A percentile compares a stretch with the other conserved stretches of the same genome.
Conservation (phyloP, 2,113 vertebrate species). For the Hiodon alosoides region DNA sequence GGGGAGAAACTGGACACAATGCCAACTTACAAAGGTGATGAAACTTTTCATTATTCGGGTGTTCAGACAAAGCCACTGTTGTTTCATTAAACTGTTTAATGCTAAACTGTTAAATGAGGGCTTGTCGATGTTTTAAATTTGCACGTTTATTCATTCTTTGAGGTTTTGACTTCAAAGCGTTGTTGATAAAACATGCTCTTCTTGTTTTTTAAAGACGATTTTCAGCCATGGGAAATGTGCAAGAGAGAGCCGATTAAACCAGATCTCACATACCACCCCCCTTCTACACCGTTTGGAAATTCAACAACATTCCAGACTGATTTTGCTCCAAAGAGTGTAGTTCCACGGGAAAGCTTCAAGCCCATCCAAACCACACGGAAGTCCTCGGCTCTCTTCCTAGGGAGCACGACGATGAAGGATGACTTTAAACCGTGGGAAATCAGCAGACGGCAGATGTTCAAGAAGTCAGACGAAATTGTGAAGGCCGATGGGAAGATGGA, state of each 20-base stretch:
- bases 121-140: neutral
- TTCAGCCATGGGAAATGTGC: constrained; percentile 60
- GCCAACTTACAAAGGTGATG: constrained; percentile 77
- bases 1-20: constrained; percentile 65
- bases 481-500: constrained; percentile 66
- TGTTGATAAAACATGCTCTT: neutral
- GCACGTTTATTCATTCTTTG: neutral
- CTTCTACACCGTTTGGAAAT: constrained; percentile 68
- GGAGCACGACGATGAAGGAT: constrained; percentile 67
- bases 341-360: constrained; percentile 57
- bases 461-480: constrained; percentile 53
- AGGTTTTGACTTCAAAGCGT: neutral
- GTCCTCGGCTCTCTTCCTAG: constrained; percentile 61
- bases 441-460: constrained; percentile 49
- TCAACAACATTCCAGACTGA: constrained; percentile 74
- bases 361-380: constrained; percentile 46
- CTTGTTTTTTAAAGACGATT: constrained; percentile 66
- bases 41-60: neutral
- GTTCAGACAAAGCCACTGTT: neutral
- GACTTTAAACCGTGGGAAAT: constrained; percentile 66
- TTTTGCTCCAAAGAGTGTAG: constrained; percentile 52
- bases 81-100: neutral
- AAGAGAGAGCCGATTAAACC: constrained; percentile 59
- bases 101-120: too few relatives aligned
- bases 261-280: constrained; percentile 54